phyloP scores from a whole-genome alignment of 2,113 vertebrate genomes.

The Trichechus manatus region DNA sequence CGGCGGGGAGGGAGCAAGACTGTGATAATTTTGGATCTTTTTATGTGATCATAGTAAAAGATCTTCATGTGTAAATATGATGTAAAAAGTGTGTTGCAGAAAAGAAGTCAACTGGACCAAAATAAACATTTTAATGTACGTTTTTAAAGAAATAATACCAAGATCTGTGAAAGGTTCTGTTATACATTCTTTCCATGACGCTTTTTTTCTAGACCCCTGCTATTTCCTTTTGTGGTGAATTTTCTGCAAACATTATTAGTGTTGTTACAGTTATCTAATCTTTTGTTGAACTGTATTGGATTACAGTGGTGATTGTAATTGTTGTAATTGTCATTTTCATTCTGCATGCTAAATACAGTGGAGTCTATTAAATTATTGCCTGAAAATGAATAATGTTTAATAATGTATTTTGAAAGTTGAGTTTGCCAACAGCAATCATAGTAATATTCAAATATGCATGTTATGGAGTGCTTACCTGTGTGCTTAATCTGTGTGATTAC shows the following conservation, averaged over 20 bases:
- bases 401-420: constrained; percentile 70
- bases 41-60: constrained; percentile 13
- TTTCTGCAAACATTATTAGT: constrained; percentile 76
- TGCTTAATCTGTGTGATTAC: background rate
- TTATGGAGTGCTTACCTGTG: background rate
- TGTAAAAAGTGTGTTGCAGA: background rate
- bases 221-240: constrained; percentile 67
- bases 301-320: constrained; percentile 80
- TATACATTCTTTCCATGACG: constrained; percentile 51
- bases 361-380: constrained; percentile 68
- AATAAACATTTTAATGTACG: background rate
- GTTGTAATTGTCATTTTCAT: constrained; percentile 76
- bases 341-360: constrained; percentile 68
- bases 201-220: constrained; percentile 24
- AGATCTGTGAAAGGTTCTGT: background rate
- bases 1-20: background rate
- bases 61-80: background rate
- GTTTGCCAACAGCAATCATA: constrained; percentile 64
- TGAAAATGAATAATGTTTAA: constrained; percentile 71
- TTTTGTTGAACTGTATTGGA: constrained; percentile 74
- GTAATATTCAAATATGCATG: constrained; percentile 4
- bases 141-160: constrained; percentile 40
- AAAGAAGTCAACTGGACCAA: background rate
- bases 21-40: background rate
- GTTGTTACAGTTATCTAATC: constrained; percentile 71